Percentiles rank a stretch among this genome's conserved stretches.
Conservation (phyloP, 2,888 invertebrate genomes). For the Drosophila kanekoi region DNA sequence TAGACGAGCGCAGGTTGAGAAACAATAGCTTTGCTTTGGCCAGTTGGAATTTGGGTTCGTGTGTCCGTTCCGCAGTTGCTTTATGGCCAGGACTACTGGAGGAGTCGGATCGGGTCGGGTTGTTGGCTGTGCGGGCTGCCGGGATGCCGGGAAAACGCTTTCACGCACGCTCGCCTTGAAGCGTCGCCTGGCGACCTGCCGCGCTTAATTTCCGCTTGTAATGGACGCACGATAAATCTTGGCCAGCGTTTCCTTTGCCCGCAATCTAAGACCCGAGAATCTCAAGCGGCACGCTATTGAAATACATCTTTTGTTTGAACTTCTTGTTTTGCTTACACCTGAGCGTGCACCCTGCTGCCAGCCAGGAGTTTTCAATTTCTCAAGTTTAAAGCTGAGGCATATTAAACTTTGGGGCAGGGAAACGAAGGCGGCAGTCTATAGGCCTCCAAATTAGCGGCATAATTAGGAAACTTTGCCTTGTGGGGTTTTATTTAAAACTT, state of each 20-base stretch:
- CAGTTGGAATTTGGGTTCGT: conserved; percentile 48
- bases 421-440: background rate
- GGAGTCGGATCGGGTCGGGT: background rate
- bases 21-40: conserved; percentile 73
- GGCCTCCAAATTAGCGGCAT: conserved; percentile 45
- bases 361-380: conserved; percentile 42
- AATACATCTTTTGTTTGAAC: conserved; percentile 60
- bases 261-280: conserved; percentile 32
- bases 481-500: conserved; percentile 24
- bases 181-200: conserved; percentile 68
- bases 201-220: conserved; percentile 83
- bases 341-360: conserved; percentile 8
- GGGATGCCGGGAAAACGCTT: conserved; percentile 78
- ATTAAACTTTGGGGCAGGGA: conserved; percentile 1
- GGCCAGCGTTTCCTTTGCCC: conserved; percentile 68
- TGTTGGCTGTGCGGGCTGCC: conserved; percentile 29
- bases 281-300: conserved; percentile 57
- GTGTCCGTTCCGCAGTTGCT: background rate
- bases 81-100: background rate
- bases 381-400: conserved; percentile 18
- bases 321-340: conserved; percentile 46
- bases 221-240: conserved; percentile 82
- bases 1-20: conserved; percentile 39
- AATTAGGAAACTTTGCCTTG: conserved; percentile 38
- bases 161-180: conserved; percentile 71